A percentile compares a stretch with the other conserved stretches of the same genome.
phyloP scores from a whole-genome alignment of 2,888 invertebrate species.

The Cephus rjabovi region DNA sequence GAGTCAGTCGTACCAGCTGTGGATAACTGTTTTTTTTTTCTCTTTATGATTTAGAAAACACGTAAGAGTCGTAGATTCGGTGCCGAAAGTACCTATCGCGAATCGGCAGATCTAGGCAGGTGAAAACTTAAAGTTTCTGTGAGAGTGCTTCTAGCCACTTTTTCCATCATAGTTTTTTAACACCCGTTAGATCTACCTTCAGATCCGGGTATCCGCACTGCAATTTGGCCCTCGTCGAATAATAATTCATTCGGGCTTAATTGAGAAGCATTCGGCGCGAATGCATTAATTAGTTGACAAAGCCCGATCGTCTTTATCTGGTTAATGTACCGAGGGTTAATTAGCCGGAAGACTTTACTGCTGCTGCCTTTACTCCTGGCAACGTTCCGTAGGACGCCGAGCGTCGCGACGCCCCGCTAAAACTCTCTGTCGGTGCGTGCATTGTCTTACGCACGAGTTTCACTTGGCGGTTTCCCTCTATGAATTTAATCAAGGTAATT shows the following conservation, averaged over 20 bases:
- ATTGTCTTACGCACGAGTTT: conserved; percentile 48
- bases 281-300: conserved; percentile 21
- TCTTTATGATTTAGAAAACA: too few species aligned
- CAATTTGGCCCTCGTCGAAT: background rate
- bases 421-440: conserved; percentile 21
- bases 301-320: conserved; percentile 32
- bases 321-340: conserved; percentile 22
- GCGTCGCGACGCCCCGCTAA: conserved; percentile 1
- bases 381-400: conserved; percentile 15
- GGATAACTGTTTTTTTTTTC: conserved; percentile 7
- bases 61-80: background rate
- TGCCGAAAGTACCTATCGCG: background rate
- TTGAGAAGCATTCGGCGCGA: background rate
- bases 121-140: background rate
- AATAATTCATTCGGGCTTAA: background rate
- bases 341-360: conserved; percentile 40
- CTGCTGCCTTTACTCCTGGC: conserved; percentile 24
- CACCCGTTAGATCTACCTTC: background rate
- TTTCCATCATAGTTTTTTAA: background rate
- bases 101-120: too few species aligned
- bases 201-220: background rate
- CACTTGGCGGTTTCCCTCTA: conserved; percentile 33
- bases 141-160: background rate
- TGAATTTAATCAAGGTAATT: conserved; percentile 60
- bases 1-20: background rate